Percentiles rank a stretch among this genome's conserved stretches.
phyloP scores from a whole-genome alignment of 2,113 vertebrate genomes.

The Grammomys dolichurus region DNA sequence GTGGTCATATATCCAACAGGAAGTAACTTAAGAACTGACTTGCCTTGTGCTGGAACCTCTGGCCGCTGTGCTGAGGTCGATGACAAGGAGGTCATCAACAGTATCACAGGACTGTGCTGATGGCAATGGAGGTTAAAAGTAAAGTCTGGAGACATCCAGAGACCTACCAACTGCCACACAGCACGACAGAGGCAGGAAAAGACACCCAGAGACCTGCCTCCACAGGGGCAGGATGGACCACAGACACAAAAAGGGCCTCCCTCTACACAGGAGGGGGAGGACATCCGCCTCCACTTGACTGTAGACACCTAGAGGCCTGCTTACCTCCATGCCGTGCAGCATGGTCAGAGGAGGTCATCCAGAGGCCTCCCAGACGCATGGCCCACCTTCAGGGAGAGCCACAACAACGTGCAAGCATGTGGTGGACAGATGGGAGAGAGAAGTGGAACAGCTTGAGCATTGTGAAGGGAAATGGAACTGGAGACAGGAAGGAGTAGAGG shows the following conservation, averaged over 20 bases:
- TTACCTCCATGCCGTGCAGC: not conserved
- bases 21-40: not conserved
- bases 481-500: not conserved
- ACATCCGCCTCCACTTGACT: not conserved
- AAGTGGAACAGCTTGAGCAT: not conserved
- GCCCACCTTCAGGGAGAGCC: not conserved
- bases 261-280: not conserved
- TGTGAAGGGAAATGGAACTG: not conserved
- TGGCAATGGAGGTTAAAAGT: not conserved
- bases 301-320: not conserved
- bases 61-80: not conserved
- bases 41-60: not conserved
- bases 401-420: not conserved
- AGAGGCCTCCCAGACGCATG: not conserved
- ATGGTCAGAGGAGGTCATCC: not conserved
- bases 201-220: not conserved
- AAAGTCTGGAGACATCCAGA: not conserved
- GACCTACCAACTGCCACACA: not conserved
- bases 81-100: not conserved
- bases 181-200: not conserved
- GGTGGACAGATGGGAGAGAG: not conserved
- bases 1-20: not conserved
- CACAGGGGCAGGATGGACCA: not conserved
- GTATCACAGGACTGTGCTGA: not conserved
- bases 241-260: not conserved